Base-by-base conservation (phyloP, 92 coral and sea anemone species). In the Anthopleura xanthogrammica region DNA sequence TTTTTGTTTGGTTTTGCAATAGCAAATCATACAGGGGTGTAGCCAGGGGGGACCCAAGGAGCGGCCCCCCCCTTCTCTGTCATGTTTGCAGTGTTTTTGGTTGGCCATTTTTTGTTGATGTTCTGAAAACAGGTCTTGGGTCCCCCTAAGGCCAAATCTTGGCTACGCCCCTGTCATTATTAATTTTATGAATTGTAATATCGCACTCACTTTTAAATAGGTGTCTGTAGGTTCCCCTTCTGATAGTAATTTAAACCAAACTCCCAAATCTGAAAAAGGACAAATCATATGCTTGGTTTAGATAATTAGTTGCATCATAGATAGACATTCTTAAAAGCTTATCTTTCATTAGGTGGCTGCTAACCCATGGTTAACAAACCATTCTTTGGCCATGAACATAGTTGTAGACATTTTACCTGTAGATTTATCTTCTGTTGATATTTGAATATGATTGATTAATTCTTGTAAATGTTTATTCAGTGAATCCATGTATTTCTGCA, bases 171-270 rank as follows among this genome's bases (percentile, higher is more conserved):
- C 0, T 43, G 50, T 43, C 50, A 43, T n/a, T n/a, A 7, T 43
- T 1, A 0, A 42, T 12, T 10, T n/a, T 8, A 62, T 3, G 2
- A 16, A 24, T 10, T 8, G 60, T 7, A 24, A 57, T 65, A n/a
- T 48, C n/a, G 50, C 60, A 23, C 74, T 68, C 75, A 94, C 99
- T 96, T 96, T 94, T 42, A 96, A 87, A 74, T 96, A 96, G 36
- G 99, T 94, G 36, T 96, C 99, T 79, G 94, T 86, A 16, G 99
- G 99, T 79, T 96, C 99, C 55, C 86, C 91, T 1, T 96, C 99
- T 66, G 99, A 95, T 75, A 94, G 55, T 17, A 95, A 88, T 82
- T 93, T 91, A 80, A 96, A 96, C 99, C 99, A 96, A 75, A 86
- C 73, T 55, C 99, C 99, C 43, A 88, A 86, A 48, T 96, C 98